These are phyloP conservation scores for Salminus brasiliensis DNA, from an alignment of 2,113 vertebrate genomes.

Conservation along the genomic window DNA sequence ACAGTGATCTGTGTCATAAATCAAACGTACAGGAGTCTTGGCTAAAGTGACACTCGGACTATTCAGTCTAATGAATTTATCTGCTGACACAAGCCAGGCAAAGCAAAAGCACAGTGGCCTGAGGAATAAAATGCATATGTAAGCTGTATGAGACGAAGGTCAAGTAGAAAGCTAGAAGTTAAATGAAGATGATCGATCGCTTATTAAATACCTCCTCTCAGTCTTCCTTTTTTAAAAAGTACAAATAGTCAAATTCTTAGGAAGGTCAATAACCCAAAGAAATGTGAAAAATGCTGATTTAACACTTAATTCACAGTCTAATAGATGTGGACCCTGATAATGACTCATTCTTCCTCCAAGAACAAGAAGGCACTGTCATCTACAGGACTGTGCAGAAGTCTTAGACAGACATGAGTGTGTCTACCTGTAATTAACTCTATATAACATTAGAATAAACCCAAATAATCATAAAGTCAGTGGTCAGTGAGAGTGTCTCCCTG, in stretches of 20 bases:
- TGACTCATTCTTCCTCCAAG: background rate
- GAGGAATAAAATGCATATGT: slow-evolving; percentile 3
- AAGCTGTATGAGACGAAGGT: slow-evolving; percentile 36
- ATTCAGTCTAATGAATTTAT: slow-evolving; percentile 8
- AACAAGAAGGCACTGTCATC: too few relatives aligned
- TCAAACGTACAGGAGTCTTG: slow-evolving; percentile 13
- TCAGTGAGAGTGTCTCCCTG: too few relatives aligned
- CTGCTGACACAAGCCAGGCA: slow-evolving; percentile 16
- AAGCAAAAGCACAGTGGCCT: background rate
- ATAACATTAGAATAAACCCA: too few relatives aligned
- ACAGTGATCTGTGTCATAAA: background rate
- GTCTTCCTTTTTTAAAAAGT: background rate
- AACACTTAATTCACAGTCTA: too few relatives aligned
- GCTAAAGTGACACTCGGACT: background rate
- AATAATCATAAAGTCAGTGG: too few relatives aligned
- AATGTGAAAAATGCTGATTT: background rate
- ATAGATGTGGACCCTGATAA: too few relatives aligned
- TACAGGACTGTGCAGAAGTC: too few relatives aligned
- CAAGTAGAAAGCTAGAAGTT: slow-evolving; percentile 7
- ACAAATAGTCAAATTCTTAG: background rate
- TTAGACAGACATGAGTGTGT: too few relatives aligned
- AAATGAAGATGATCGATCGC: slow-evolving; percentile 38
- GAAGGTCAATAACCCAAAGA: slow-evolving; percentile 26
- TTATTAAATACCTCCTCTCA: slow-evolving; percentile 9
- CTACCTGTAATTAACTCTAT: too few relatives aligned